phyloP scores from a whole-genome alignment of 2,797 vertebrate species.

The Premnoplex brunnescens region DNA sequence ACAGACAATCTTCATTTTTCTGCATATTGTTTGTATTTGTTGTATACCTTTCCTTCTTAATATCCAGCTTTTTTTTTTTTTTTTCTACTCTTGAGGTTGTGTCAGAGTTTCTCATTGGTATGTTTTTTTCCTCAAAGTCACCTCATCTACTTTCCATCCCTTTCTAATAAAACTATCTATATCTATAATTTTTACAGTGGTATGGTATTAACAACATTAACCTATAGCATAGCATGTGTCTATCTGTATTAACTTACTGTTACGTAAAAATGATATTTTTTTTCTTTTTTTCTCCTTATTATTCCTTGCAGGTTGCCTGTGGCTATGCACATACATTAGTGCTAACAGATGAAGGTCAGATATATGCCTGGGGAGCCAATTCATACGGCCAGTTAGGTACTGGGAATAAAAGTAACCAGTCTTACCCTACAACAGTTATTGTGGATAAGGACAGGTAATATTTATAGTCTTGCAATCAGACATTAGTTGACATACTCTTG shows the following conservation, averaged over 20 bases:
- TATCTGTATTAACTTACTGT: neutral
- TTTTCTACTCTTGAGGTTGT: neutral
- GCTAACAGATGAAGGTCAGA: conserved; percentile 91
- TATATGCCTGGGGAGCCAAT: conserved; percentile 98
- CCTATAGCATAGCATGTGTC: neutral
- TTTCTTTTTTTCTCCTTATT: conserved; percentile 15
- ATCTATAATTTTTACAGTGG: neutral
- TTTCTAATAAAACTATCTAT: neutral
- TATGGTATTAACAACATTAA: neutral
- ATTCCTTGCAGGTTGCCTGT: conserved; percentile 86
- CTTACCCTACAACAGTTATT: conserved; percentile 86
- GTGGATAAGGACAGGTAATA: conserved; percentile 95
- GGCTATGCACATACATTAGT: conserved; percentile 96
- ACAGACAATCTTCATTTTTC: neutral
- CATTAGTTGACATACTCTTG: neutral
- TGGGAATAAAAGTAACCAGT: conserved; percentile 96
- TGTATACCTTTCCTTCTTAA: neutral
- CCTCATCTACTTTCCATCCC: neutral
- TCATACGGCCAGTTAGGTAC: conserved; percentile 96
- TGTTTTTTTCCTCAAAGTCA: neutral
- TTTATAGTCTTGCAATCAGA: neutral
- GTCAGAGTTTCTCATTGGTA: neutral
- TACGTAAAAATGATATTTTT: neutral
- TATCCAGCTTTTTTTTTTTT: neutral
- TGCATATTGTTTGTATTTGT: neutral